Evolutionary conservation across 2,797 vertebrate species (phyloP), one percentile per base, ranked within the genome.

Genomic region (Sebastes elongatus): DNA sequence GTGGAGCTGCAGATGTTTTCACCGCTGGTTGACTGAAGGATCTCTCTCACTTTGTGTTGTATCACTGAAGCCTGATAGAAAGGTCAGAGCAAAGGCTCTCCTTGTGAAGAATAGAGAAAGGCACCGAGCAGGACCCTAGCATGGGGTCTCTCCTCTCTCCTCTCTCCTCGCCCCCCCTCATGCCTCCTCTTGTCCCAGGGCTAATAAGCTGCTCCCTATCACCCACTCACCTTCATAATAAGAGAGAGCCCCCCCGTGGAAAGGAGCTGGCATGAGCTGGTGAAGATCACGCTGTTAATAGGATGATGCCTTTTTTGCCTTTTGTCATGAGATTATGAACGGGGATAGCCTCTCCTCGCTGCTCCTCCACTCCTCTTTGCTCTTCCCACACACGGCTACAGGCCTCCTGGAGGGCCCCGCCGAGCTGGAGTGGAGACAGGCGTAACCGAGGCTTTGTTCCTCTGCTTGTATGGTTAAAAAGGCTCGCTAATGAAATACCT

Each of bases 251-350:
- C 97, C 96, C 97, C 97, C 96, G 97, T 98, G 97, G 95, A 97
- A 97, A 96, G 96, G 95, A 96, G 97, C 97, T 96, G 82, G 96
- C 97, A 97, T 97, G 97, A 98, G 97, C 96, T 93, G 96, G 75
- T 96, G 96, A 97, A 99, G 97, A 99, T 98, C 97, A 97, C 96
- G 97, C 87, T 96, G 96, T 97, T 99, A 99, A 99, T 98, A 97
- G 98, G 98, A 99, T 99, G 98, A 99, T 99, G 97, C 97, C 97
- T 35, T 99, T 98, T 97, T 98, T 97, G 89, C 97, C 98, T 98
- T 98, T 99, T 99, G 98, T 99, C 97, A 97, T 96, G 94, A 99
- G 98, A 98, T 99, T 98, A 99, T 99, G 97, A 98, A 97, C 96
- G 96, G 95, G 97, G 96, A 97, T 97, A 96, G 97, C 95, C 97